Base-by-base conservation (phyloP, 2,797 vertebrate species). In the Amblyopsis hoosieri region DNA sequence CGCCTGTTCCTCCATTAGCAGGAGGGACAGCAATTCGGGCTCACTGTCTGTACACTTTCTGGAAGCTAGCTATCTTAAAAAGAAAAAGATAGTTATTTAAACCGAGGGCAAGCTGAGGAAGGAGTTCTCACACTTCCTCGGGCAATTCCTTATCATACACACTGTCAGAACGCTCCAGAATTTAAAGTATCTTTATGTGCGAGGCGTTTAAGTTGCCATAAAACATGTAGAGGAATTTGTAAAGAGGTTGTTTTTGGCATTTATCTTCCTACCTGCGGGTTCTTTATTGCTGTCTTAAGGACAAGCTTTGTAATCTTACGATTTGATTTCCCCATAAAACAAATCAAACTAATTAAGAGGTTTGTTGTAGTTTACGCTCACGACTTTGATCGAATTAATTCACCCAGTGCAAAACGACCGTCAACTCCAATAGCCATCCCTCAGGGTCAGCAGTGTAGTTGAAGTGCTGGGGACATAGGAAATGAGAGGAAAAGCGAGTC, bases 71-170 rank as follows among this genome's bases (percentile, higher is more conserved):
- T 42, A 42, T 7, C 37, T 42, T 42, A 42, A 42, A 42, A 42
- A 8, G 9, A 42, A 42, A 42, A 9, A 42, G 1, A 42, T 2
- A 7, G 7, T 42, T 42, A 8, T 42, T 42, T 7, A 42, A 42
- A 42, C 8, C 8, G 37, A 42, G 37, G 37, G 37, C 37, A 42
- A 42, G 37, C 62, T 60, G 69, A 81, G 78, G 75, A 81, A 77
- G 69, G 48, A 42, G 37, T 53, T 49, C 23, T 55, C 66, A 63
- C 53, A 33, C 50, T 0, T 53, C 47, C 47, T 48, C 47, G 47
- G 37, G 37, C 50, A 58, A n/a, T 19, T 52, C 54, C 56, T 46
- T 54, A 60, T 59, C 65, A 51, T 60, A 33, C 19, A 58, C 51
- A 57, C 54, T 57, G 58, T 54, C 57, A 23, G n/a, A 42, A 45